phyloP scores from a whole-genome alignment of 1,140 invertebrate species.

The Berghia stephanieae region DNA sequence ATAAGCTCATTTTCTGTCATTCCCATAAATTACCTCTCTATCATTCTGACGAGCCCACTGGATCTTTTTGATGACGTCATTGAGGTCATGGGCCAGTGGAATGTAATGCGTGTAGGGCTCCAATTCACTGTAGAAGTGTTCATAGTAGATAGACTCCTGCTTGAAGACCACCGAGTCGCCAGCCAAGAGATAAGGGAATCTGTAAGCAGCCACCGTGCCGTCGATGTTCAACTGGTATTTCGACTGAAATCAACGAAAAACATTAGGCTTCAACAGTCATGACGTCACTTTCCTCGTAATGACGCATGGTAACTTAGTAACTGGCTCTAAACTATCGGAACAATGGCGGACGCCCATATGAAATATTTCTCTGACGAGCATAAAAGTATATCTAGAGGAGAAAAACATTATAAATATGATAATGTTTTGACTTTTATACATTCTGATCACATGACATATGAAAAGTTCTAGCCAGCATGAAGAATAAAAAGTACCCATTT shows the following conservation, averaged over 20 bases:
- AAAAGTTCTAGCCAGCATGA: too few relatives aligned
- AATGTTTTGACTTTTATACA: too few relatives aligned
- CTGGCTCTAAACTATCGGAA: too few relatives aligned
- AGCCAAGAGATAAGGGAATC: constrained; percentile 89
- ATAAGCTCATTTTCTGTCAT: not conserved
- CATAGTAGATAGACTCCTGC: constrained; percentile 91
- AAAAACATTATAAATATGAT: too few relatives aligned
- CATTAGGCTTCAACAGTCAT: too few relatives aligned
- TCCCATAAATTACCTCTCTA: constrained; percentile 65
- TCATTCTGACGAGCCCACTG: constrained; percentile 85
- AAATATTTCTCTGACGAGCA: too few relatives aligned
- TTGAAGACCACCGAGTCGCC: constrained; percentile 90
- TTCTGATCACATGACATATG: too few relatives aligned
- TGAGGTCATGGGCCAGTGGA: constrained; percentile 82
- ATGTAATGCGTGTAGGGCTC: constrained; percentile 84
- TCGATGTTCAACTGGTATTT: constrained; percentile 96
- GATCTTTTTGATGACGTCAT: constrained; percentile 82
- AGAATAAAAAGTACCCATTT: too few relatives aligned
- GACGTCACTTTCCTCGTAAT: too few relatives aligned
- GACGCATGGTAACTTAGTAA: too few relatives aligned
- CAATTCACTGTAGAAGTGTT: constrained; percentile 89
- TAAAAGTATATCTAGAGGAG: too few relatives aligned
- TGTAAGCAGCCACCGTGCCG: constrained; percentile 95
- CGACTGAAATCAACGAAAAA: constrained; percentile 73
- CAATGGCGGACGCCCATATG: too few relatives aligned